A percentile compares a stretch with the other conserved stretches of the same genome.
Evolutionary conservation across 30 jellyfish, hydroid and myxozoan genomes (phyloP).

Genomic region (Turritopsis dohrnii): DNA sequence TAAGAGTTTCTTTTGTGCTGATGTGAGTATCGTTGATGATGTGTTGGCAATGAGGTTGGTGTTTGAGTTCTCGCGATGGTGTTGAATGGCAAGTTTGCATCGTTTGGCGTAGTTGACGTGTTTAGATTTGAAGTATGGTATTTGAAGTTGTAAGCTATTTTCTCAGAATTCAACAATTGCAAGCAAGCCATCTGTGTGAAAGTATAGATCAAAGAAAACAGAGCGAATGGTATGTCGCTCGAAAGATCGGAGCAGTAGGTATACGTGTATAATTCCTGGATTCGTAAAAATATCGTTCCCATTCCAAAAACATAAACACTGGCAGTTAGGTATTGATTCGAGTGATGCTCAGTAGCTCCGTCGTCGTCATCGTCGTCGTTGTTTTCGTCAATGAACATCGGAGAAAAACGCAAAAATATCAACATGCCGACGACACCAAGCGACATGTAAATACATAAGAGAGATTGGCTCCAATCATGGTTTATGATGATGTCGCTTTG

Average conservation of each 20-base stretch:
- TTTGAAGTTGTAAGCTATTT: not conserved
- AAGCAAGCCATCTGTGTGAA: not conserved
- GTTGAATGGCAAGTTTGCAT: too few species aligned
- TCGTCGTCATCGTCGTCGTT: not conserved
- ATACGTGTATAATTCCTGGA: not conserved
- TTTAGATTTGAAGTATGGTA: too few species aligned
- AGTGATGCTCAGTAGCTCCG: not conserved
- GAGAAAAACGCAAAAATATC: not conserved
- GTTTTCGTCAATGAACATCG: not conserved
- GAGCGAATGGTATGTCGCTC: not conserved
- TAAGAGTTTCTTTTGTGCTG: too few species aligned
- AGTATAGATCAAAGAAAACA: slow-evolving; percentile 2
- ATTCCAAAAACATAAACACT: slow-evolving; percentile 12
- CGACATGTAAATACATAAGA: not conserved
- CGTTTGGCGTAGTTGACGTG: too few species aligned
- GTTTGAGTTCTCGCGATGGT: too few species aligned
- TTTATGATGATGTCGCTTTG: not conserved
- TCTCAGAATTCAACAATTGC: not conserved
- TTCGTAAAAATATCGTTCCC: slow-evolving; percentile 6
- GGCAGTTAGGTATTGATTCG: not conserved
- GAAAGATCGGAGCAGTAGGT: not conserved
- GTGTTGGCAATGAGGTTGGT: too few species aligned
- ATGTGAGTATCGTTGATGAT: too few species aligned
- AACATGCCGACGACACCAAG: not conserved
- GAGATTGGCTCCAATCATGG: not conserved